Evolutionary conservation across 2,797 vertebrate genomes (phyloP).

Genomic region (Odontamblyopus lacepedii): DNA sequence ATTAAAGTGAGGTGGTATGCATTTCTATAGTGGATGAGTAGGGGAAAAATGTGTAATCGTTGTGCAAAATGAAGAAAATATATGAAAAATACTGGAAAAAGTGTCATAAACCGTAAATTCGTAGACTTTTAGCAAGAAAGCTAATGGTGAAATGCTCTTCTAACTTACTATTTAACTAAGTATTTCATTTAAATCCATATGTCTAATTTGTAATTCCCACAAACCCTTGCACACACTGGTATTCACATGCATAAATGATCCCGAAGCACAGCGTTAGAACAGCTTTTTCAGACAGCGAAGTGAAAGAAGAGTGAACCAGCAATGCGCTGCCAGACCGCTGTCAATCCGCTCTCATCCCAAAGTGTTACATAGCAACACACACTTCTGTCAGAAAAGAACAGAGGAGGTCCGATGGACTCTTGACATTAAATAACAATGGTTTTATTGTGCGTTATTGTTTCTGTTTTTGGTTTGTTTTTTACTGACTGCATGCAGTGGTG

Average conservation of each 20-base stretch:
- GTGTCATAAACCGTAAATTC: too few relatives aligned
- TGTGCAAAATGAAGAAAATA: too few relatives aligned
- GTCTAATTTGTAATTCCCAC: background rate
- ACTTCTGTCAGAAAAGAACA: too few relatives aligned
- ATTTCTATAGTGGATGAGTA: background rate
- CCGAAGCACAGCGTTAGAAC: background rate
- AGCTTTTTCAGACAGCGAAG: background rate
- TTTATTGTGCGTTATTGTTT: too few relatives aligned
- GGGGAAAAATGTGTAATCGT: too few relatives aligned
- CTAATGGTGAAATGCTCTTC: too few relatives aligned
- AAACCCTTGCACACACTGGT: background rate
- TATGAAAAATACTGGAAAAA: too few relatives aligned
- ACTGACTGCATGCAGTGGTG: too few relatives aligned
- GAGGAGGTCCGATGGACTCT: too few relatives aligned
- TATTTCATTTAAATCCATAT: background rate
- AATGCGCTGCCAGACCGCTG: background rate
- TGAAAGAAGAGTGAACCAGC: background rate
- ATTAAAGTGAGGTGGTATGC: background rate
- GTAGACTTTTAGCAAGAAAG: too few relatives aligned
- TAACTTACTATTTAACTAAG: background rate
- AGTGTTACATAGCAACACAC: background rate
- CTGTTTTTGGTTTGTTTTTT: too few relatives aligned
- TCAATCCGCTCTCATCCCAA: background rate
- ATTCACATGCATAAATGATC: background rate
- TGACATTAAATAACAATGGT: too few relatives aligned